phyloP scores from a whole-genome alignment of 2,113 vertebrate species.

The Oenanthe oenanthe region DNA sequence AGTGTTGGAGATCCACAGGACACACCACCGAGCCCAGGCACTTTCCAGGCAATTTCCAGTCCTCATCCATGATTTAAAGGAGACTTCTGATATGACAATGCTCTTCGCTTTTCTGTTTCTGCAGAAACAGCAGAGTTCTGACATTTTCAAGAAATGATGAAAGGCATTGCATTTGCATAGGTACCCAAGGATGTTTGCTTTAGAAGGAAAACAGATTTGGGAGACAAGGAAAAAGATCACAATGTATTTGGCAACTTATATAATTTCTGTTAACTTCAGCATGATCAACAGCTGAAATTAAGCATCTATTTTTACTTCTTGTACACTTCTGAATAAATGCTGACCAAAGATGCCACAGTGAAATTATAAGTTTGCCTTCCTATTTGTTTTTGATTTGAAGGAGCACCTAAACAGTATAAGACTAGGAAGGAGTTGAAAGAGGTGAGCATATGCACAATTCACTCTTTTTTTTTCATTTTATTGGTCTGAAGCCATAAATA shows the following conservation, averaged over 20 bases:
- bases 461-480: neutral
- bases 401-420: neutral
- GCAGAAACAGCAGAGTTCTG: neutral
- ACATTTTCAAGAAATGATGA: neutral
- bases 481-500: neutral
- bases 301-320: neutral
- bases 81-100: neutral
- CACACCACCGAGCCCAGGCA: neutral
- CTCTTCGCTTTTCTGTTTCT: neutral
- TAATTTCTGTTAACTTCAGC: neutral
- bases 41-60: neutral
- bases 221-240: neutral
- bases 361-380: neutral
- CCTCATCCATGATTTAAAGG: neutral
- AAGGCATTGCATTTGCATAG: neutral
- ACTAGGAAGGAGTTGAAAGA: neutral
- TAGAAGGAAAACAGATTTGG: neutral
- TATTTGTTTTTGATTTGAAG: neutral
- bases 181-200: neutral
- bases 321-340: neutral
- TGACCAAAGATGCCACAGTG: neutral
- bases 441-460: neutral
- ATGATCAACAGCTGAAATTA: neutral
- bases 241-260: neutral
- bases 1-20: neutral